Evolutionary conservation across 2,888 invertebrate species (phyloP).

Genomic region (Branchinecta sandiegonensis): DNA sequence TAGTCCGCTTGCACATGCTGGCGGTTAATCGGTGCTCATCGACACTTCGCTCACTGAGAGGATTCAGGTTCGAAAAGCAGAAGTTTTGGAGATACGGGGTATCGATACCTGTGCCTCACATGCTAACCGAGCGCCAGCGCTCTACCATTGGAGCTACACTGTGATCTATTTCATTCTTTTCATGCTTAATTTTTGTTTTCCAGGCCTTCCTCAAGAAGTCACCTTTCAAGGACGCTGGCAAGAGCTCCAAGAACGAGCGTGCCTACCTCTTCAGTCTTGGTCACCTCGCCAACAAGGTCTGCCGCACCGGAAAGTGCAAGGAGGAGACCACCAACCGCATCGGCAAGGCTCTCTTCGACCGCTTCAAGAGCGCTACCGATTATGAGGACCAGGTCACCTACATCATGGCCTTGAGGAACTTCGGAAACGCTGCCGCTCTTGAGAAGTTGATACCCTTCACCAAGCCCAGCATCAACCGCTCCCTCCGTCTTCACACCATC

Average conservation of each 20-base stretch:
- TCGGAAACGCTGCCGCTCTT: conserved; percentile 17
- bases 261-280: conserved; percentile 21
- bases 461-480: conserved; percentile 19
- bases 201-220: too few relatives aligned
- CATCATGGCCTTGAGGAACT: conserved; percentile 20
- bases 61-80: too few relatives aligned
- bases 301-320: conserved; percentile 21
- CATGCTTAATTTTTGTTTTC: too few relatives aligned
- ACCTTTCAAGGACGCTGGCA: too few relatives aligned
- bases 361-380: conserved; percentile 20
- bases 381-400: conserved; percentile 21
- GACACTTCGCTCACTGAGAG: too few relatives aligned
- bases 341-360: conserved; percentile 21
- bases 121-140: too few relatives aligned
- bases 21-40: too few relatives aligned
- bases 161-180: too few relatives aligned
- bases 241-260: background rate
- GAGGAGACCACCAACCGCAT: conserved; percentile 21
- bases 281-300: conserved; percentile 22
- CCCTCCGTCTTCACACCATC: conserved; percentile 22
- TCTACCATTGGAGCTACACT: too few relatives aligned
- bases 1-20: too few relatives aligned
- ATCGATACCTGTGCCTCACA: too few relatives aligned
- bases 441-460: conserved; percentile 20
- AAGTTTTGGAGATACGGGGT: too few relatives aligned